Base-by-base conservation (phyloP, 2,113 vertebrate genomes). In the Motacilla tschutschensis region DNA sequence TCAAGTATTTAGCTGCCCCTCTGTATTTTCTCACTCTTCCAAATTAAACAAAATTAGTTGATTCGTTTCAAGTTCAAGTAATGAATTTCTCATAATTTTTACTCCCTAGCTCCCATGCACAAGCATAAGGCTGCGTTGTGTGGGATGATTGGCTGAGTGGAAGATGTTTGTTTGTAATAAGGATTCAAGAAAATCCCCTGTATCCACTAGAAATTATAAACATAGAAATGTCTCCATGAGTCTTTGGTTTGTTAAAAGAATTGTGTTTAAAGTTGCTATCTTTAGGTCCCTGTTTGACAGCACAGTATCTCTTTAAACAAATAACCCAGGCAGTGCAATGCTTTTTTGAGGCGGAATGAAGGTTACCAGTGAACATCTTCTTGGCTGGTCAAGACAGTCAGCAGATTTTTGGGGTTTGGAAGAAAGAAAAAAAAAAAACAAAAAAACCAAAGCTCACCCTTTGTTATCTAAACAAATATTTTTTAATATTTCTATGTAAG, bases 381-480 rank as follows among this genome's bases (percentile, higher is more conserved):
- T 75, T 88, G 64, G 40, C 91, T 88, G 24, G 36, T 89, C 60
- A 64, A 87, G 55, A 93, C 12, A 79, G 47, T 85, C 70, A 75
- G n/a, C 59, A 93, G 21, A 79, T 89, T 83, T 22, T 58, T 12
- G 28, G 79, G 18, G 57, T 35, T 64, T 86, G 64, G 35, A 51
- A 83, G 22, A 60, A 85, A 81, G 47, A 47, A 89, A 57, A 48
- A 64, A 64, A 28, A 50, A 28, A 7, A 64, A 64, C 83, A 55
- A 0, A 15, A 50, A 28, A 50, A 28, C 4, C 10, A 3, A 57
- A 29, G 4, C 38, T 55, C 24, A 38, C 7, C 5, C 40, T 81
- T 92, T 90, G 60, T 89, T 92, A 89, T 79, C 81, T 65, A 87
- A 92, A 81, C 50, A 95, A 95, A 88, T 47, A 20, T 89, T 89